Base-by-base conservation (phyloP, 2,888 invertebrate genomes). In the Chaetoderma sp. region DNA sequence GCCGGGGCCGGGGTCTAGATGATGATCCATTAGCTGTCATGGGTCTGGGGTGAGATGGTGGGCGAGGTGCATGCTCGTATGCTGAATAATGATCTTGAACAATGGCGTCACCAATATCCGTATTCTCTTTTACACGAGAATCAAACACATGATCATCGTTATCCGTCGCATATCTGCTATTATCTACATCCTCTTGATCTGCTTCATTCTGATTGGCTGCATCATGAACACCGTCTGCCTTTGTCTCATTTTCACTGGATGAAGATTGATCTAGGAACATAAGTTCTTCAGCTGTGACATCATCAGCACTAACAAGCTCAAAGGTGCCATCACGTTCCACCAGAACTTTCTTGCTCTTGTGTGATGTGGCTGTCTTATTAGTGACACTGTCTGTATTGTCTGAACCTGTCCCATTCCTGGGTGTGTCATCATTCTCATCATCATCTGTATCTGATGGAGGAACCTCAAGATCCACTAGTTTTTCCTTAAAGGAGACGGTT, bases 291-390 rank as follows among this genome's bases (percentile, higher is more conserved):
- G 83, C 78, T n/a, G 74, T 70, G 44, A 83, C 71, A 56, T 84
- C 83, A 55, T 78, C 76, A n/a, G 74, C 68, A 63, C 70, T 78
- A 4, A 85, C 72, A 13, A 82, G 67, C 62, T 82, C 77, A 77
- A 83, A 84, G 58, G 79, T 79, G 30, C 83, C 84, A 62, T 80
- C 81, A 49, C 78, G 63, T 71, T 85, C 84, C 4, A 85, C 76
- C 44, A 85, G 72, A 60, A 83, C 80, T 67, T 79, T 78, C 42
- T 82, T 75, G 49, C 79, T 78, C n/a, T 75, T 71, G 16, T 16
- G 18, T n/a, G 58, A 16, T 13, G 45, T n/a, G 28, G 52, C 6
- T n/a, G 6, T 68, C 65, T 61, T 30, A 36, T 32, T 54, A 30
- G 42, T 59, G 30, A 33, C 47, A 6, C 32, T 8, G 33, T 57